Base-by-base conservation (phyloP, 1,140 invertebrate species). In the Aphaenogaster ashmeadi region DNA sequence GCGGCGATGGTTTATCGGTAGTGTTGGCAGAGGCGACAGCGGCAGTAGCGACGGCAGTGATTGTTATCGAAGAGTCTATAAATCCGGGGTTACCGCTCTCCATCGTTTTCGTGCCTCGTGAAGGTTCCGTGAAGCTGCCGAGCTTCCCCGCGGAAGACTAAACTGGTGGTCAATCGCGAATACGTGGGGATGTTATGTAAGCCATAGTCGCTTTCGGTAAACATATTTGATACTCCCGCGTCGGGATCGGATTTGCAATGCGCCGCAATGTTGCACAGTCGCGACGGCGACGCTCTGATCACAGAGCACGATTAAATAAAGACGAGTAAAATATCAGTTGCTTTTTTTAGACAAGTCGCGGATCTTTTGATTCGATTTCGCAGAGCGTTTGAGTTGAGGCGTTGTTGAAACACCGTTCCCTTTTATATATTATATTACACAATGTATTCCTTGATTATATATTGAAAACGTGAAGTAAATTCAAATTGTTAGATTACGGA, bases 131-230 rank as follows among this genome's bases (percentile, higher is more conserved):
- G 64, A 88, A 83, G 75, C 87, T 91, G 58, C 54, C 60, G 60
- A 87, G 78, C 78, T 89, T 89, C 79, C 66, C 41, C 83, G 72
- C 44, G 67, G 72, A 89, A 91, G 52, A 50, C 66, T 91, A 64
- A 91, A 91, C 67, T 80, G 74, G 50, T 90, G 38, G 21, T 83
- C 78, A 72, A 77, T 36, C 78, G 83, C 38, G 74, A 66, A 88
- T 66, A 80, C 54, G 89, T 91, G 79, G 89, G 89, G 56, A 89
- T 89, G 89, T 91, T 91, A 91, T 84, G 87, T 91, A 91, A 91
- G 87, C 78, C 36, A 56, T 44, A 78, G 33, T 78, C 41, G 33
- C 64, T 64, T 60, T 88, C 50, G 62, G 50, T 64, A 58, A 80
- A 77, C 52, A 88, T 54, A 64, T 58, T 60, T 38, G 33, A 54